phyloP scores from a whole-genome alignment of 2,797 vertebrate genomes.

The Threskiornis aethiopicus region DNA sequence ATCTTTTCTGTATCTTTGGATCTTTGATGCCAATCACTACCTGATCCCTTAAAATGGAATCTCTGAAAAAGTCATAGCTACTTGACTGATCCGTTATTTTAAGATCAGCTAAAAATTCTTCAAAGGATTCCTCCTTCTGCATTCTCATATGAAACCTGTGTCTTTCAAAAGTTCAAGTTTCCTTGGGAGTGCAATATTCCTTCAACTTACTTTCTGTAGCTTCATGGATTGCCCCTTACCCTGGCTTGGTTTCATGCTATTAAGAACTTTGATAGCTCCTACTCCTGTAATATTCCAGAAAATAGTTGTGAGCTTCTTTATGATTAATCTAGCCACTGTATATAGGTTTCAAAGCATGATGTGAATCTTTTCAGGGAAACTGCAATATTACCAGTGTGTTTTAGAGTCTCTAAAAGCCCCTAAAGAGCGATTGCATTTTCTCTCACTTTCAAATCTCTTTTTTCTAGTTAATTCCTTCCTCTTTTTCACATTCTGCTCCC shows the following conservation, averaged over 20 bases:
- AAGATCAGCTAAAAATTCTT: slow-evolving; percentile 44
- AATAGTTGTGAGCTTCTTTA: background rate
- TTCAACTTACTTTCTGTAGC: background rate
- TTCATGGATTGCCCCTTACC: background rate
- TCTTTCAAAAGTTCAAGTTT: slow-evolving; percentile 16
- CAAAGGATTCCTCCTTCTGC: slow-evolving; percentile 6
- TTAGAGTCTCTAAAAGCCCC: background rate
- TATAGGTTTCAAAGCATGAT: background rate
- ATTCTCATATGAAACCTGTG: background rate
- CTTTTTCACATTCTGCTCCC: background rate
- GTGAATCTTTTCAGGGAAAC: background rate
- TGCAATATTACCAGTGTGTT: background rate
- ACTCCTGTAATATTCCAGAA: slow-evolving; percentile 19
- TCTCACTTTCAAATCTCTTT: background rate
- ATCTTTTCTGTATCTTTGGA: background rate
- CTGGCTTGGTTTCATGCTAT: background rate
- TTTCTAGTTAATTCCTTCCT: background rate
- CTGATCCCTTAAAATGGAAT: background rate
- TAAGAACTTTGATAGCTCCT: slow-evolving; percentile 7
- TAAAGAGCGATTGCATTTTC: background rate
- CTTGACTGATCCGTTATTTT: background rate
- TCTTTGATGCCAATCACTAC: background rate
- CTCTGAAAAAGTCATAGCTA: background rate
- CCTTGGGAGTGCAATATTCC: background rate
- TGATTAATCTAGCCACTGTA: background rate